A percentile compares a stretch with the other conserved stretches of the same genome.
Evolutionary conservation across 1,140 invertebrate species (phyloP).

Genomic region (Zophobas morio): DNA sequence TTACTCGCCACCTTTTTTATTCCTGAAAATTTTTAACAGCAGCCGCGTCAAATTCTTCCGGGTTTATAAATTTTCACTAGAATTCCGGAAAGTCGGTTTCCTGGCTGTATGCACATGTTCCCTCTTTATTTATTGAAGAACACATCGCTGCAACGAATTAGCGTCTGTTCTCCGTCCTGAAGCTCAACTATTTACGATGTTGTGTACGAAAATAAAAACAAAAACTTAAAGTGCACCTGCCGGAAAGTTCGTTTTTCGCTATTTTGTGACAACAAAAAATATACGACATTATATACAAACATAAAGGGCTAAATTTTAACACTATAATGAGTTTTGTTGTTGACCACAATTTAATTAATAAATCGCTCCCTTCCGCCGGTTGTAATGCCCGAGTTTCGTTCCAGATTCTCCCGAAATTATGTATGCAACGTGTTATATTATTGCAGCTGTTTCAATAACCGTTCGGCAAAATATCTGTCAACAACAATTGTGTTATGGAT

Average conservation of each 20-base stretch:
- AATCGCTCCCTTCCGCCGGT: not conserved
- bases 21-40: not conserved
- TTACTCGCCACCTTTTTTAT: not conserved
- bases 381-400: not conserved
- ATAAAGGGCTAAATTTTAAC: too few relatives aligned
- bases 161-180: constrained; percentile 10
- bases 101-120: constrained; percentile 18
- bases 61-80: not conserved
- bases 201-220: constrained; percentile 24
- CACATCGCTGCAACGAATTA: constrained; percentile 18
- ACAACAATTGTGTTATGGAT: not conserved
- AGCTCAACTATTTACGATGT: constrained; percentile 17
- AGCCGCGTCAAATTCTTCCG: not conserved
- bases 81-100: constrained; percentile 1
- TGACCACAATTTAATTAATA: too few relatives aligned
- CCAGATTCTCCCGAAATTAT: not conserved
- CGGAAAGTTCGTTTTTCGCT: constrained; percentile 13
- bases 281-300: not conserved
- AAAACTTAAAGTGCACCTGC: constrained; percentile 5
- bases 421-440: too few relatives aligned
- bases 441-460: too few relatives aligned
- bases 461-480: too few relatives aligned
- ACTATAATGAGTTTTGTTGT: too few relatives aligned
- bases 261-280: constrained; percentile 2
- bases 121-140: constrained; percentile 22